Evolutionary conservation across 2,113 vertebrate genomes (phyloP).

Genomic region (Rallus limicola): DNA sequence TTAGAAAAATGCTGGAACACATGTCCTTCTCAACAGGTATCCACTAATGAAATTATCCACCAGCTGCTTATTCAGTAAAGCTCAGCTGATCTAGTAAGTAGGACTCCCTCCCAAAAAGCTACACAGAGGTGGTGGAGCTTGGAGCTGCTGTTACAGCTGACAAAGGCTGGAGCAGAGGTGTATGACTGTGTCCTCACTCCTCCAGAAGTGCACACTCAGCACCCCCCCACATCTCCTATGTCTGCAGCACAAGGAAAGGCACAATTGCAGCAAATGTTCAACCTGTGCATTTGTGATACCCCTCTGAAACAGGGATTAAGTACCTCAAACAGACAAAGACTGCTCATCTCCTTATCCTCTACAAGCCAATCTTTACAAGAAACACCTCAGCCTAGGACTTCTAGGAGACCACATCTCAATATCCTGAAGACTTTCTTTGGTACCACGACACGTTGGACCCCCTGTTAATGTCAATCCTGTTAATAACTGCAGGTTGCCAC

Average conservation of each 20-base stretch:
- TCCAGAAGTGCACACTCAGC: neutral
- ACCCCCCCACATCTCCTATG: neutral
- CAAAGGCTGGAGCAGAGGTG: neutral
- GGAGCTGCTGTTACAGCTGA: neutral
- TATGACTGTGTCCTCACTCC: neutral
- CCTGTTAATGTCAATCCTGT: neutral
- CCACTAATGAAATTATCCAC: conserved; percentile 38
- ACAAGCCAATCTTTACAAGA: neutral
- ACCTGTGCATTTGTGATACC: neutral
- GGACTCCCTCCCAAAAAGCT: neutral
- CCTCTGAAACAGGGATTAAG: neutral
- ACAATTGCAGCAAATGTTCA: neutral
- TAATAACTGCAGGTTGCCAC: neutral
- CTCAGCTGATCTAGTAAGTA: neutral
- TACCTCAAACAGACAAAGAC: neutral
- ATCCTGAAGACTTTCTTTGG: neutral
- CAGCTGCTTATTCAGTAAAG: conserved; percentile 23
- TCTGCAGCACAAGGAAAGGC: neutral
- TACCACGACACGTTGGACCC: neutral
- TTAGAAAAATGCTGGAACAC: conserved; percentile 8
- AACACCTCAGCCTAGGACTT: neutral
- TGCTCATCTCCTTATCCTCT: neutral
- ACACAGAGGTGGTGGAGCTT: neutral
- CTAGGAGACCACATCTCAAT: neutral
- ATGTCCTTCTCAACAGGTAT: conserved; percentile 19